Evolutionary conservation across 2,888 invertebrate genomes (phyloP), one percentile per base, ranked within the genome.

Genomic region (Alviniconcha strummeri): DNA sequence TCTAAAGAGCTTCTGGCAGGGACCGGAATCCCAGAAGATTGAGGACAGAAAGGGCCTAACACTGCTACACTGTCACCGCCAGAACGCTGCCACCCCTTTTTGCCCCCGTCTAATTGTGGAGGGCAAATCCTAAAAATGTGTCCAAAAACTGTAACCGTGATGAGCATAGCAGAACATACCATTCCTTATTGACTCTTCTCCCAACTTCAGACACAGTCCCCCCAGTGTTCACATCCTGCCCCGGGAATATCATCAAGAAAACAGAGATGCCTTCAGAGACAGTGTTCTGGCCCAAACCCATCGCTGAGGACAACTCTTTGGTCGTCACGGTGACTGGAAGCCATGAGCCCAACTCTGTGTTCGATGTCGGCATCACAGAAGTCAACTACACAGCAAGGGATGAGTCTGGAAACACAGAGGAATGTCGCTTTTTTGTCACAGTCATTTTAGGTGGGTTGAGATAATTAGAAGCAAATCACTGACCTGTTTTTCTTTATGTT

Each of bases 321-420:
- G 82, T 89, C 13, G 86, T 86, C 55, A 77, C 81, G 17, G 78
- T 88, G n/a, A 81, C 83, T 5, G 87, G 89, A 56, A 86, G 88
- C 57, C 89, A 90, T 81, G 83, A 88, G 11, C 86, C 89, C 11
- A 89, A 89, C 72, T 85, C 86, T 36, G 83, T 84, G 71, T 91
- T 92, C 79, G 80, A 80, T 36, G 85, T 86, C 17, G 91, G 91
- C 19, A 85, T 85, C 19, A 89, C 88, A 8, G 72, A 81, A 13
- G 88, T 91, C 13, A 89, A 88, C 67, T 91, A 90, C 85, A 90
- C 88, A n/a, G 92, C 92, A 1, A 82, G 84, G 15, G 92, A 92
- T 85, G 84, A 81, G 4, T 89, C 90, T 17, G 90, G 90, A 17
- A 91, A 91, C 84, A 83, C 60, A 54, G 91, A 90, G 1, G 86